Evolutionary conservation across 2,888 invertebrate species (phyloP).

Genomic region (Dynastes maya): DNA sequence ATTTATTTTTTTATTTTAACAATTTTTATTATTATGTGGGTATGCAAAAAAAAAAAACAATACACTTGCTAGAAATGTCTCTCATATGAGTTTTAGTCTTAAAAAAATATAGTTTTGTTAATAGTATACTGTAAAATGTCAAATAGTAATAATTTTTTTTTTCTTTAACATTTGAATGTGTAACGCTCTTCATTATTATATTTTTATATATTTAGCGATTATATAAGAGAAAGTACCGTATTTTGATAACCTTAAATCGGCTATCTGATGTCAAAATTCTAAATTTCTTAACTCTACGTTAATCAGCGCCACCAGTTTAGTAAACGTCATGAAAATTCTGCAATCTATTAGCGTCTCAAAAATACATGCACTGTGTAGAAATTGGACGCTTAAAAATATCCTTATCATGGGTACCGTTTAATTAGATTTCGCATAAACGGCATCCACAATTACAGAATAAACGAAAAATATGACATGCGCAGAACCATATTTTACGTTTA

Average conservation of each 20-base stretch:
- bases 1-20: background rate
- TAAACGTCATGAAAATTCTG: too few relatives aligned
- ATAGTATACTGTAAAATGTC: slow-evolving; percentile 13
- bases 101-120: slow-evolving; percentile 29
- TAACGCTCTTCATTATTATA: too few relatives aligned
- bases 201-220: too few relatives aligned
- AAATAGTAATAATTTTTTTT: background rate
- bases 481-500: too few relatives aligned
- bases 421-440: too few relatives aligned
- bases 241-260: too few relatives aligned
- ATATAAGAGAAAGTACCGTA: too few relatives aligned
- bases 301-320: background rate
- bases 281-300: background rate
- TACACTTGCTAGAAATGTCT: slow-evolving; percentile 2
- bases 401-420: too few relatives aligned
- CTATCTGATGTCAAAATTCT: too few relatives aligned
- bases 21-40: slow-evolving; percentile 20
- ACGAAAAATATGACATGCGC: too few relatives aligned
- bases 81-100: slow-evolving; percentile 2
- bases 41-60: slow-evolving; percentile 7
- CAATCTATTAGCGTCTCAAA: background rate
- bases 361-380: background rate
- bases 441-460: too few relatives aligned
- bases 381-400: too few relatives aligned
- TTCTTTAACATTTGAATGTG: background rate